Base-by-base conservation (phyloP, 1,140 invertebrate species). In the Triops longicaudatus region DNA sequence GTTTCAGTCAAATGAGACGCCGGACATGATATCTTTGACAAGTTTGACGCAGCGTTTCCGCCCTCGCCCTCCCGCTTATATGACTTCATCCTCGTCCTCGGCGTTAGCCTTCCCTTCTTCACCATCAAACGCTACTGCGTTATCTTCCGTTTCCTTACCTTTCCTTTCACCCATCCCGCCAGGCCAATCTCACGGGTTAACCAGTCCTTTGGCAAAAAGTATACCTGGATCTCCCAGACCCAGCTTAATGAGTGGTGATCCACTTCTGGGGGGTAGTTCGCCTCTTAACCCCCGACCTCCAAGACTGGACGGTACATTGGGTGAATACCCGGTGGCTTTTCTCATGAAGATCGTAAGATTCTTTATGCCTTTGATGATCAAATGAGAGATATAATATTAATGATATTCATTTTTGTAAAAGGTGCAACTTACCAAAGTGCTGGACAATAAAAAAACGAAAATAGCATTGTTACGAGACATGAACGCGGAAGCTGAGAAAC, bases 401-500 rank as follows among this genome's bases (percentile, higher is more conserved):
- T 80, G 78, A 50, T 77, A 37, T 78, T 76, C 22, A 73, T 76
- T 78, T 72, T 50, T 50, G 72, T 74, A 79, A 22, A 79, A 88
- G 87, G 86, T 87, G 27, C 88, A 91, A 80, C 88, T 97, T 71
- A 92, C 90, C 74, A 97, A 95, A 87, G 92, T 96, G 81, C 86
- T 96, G 22, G 87, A 89, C 76, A 88, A 90, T 0, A 99, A 98
- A 83, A 91, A 91, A 80, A 88, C 88, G 5, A 93, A 93, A 86
- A 90, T 98, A 17, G 88, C 90, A 77, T 88, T 89, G 63, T 84
- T 98, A 63, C 92, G 91, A 82, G 90, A 93, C 63, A 93, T 97
- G 90, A 98, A 98, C 82, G 88, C 90, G 78, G 91, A 95, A 83
- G 95, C 93, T 17, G 96, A 98, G 84, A 92, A 93, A 84, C 88